Conservation (phyloP, 2,797 vertebrate genomes). For the Lithobates sylvaticus region DNA sequence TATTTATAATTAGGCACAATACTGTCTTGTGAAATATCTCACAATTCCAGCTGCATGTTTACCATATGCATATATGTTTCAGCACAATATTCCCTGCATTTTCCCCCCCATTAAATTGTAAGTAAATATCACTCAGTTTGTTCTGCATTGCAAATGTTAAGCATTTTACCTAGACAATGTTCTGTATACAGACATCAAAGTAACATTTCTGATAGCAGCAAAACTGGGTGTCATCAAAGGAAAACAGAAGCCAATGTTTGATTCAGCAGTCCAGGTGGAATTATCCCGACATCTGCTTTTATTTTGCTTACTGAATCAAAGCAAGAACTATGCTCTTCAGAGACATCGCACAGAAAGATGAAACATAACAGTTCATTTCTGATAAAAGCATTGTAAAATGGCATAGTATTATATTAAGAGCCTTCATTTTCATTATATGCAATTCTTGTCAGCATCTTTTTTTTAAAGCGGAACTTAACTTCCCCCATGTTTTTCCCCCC, state of each 20-base stretch:
- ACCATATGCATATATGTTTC: neutral
- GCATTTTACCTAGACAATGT: neutral
- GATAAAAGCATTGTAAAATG: constrained; percentile 14
- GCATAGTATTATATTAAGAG: neutral
- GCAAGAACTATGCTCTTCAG: neutral
- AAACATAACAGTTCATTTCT: constrained; percentile 5
- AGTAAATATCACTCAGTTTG: neutral
- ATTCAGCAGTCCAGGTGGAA: constrained; percentile 13
- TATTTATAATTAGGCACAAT: no score
- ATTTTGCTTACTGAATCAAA: constrained; percentile 22
- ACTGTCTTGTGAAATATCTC: no score
- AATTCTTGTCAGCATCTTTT: neutral
- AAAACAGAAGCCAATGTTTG: neutral
- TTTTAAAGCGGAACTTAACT: no score
- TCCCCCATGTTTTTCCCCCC: no score
- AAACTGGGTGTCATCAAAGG: constrained; percentile 19
- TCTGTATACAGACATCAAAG: constrained; percentile 19
- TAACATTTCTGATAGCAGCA: constrained; percentile 5
- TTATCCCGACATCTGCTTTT: constrained; percentile 9
- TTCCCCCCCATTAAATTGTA: neutral
- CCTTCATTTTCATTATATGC: neutral
- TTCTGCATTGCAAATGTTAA: constrained; percentile 14
- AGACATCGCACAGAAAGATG: neutral
- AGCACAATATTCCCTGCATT: neutral
- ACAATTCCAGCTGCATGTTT: no score